Conservation (phyloP, 2,888 invertebrate genomes). For the Junonia oenone region DNA sequence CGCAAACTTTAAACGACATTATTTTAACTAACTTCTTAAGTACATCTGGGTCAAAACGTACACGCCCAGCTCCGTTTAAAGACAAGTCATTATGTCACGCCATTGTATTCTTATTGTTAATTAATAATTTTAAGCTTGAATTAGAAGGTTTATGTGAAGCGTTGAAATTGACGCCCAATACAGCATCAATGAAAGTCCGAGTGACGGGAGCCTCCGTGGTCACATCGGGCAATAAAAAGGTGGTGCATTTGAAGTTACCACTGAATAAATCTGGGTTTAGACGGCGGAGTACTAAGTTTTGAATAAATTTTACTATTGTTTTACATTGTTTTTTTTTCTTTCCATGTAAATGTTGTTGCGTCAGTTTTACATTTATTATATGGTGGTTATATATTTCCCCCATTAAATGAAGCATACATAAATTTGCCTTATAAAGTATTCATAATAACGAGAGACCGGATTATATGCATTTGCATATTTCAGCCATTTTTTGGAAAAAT, state of each 20-base stretch:
- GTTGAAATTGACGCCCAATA: conserved; percentile 45
- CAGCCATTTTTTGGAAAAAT: too few relatives aligned
- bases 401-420: too few relatives aligned
- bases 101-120: conserved; percentile 53
- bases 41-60: conserved; percentile 39
- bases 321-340: too few relatives aligned
- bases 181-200: conserved; percentile 44
- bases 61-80: conserved; percentile 49
- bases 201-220: conserved; percentile 53
- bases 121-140: conserved; percentile 57
- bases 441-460: too few relatives aligned
- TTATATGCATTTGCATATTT: too few relatives aligned
- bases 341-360: too few relatives aligned
- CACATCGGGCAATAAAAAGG: conserved; percentile 39
- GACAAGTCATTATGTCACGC: conserved; percentile 62
- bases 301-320: conserved; percentile 20
- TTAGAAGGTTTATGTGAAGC: conserved; percentile 47
- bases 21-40: conserved; percentile 49
- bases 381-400: too few relatives aligned
- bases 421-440: too few relatives aligned
- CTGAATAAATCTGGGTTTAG: conserved; percentile 40
- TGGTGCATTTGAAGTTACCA: conserved; percentile 57
- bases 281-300: conserved; percentile 53
- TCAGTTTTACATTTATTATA: too few relatives aligned
- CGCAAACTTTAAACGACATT: conserved; percentile 52